Base-by-base conservation (phyloP, 53 echinoderm and acorn worm genomes). In the Arbacia lixula region DNA sequence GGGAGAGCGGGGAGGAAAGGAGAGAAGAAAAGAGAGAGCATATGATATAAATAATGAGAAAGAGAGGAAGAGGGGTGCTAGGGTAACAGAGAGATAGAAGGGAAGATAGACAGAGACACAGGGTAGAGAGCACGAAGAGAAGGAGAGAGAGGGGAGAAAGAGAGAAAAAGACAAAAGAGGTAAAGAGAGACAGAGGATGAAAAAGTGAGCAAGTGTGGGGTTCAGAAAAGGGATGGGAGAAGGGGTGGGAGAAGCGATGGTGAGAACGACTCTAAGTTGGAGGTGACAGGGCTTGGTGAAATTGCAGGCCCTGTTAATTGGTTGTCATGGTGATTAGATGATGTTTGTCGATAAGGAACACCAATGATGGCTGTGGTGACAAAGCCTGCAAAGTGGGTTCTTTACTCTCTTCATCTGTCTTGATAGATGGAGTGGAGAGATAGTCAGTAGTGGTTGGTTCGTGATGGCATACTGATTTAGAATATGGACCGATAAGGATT, bases 251-350 rank as follows among this genome's bases (percentile, higher is more conserved):
- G 5, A 30, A 32, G 19, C 3, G 21, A 39, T 3, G 53, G 36
- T n/a, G 37, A 20, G 27, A 49, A 49, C n/a, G n/a, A n/a, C n/a
- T n/a, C n/a, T n/a, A n/a, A n/a, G n/a, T n/a, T n/a, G n/a, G n/a
- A 14, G 57, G 57, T 20, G 55, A 35, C 32, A 77, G 36, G 77
- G 58, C 58, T 58, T 39, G 77, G 58, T 33, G 55, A 55, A 54
- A 75, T 75, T 75, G 54, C 75, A 33, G 77, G 35, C 37, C 25
- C 20, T 10, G 33, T 77, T 77, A 77, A 77, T 75, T 77, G 77
- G 77, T 77, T 77, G 77, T 77, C 77, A 77, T 77, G 77, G 77
- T 4, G 40, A 77, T 60, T 77, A 58, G 77, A 77, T 77, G 77
- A 77, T 77, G 77, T 74, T 74, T 53, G 74, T 30, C 52, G 74